These are phyloP conservation scores for Tupiocoris notatus DNA, from an alignment of 2,888 invertebrate genomes.

Conservation along the genomic window DNA sequence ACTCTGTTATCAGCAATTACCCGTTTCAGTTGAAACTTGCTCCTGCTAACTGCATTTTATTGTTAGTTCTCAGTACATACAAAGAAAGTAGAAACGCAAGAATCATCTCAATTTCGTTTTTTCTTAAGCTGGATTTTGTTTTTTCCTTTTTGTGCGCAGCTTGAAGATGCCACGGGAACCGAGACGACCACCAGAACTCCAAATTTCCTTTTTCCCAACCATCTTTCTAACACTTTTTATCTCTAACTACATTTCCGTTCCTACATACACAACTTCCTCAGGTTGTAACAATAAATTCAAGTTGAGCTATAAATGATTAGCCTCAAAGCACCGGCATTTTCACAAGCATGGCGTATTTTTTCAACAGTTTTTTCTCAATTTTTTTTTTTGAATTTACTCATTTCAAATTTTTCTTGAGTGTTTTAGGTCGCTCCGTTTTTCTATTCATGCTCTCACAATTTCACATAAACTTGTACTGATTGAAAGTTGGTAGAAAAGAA, in stretches of 20 bases:
- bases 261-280: slow-evolving; percentile 6
- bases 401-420: too few relatives aligned
- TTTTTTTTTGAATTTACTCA: not conserved
- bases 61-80: too few relatives aligned
- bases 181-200: slow-evolving; percentile 28
- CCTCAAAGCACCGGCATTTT: slow-evolving; percentile 15
- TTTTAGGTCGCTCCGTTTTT: too few relatives aligned
- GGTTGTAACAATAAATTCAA: not conserved
- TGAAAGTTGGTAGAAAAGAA: too few relatives aligned
- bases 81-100: too few relatives aligned
- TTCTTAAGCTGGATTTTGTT: slow-evolving; percentile 31
- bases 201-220: slow-evolving; percentile 1
- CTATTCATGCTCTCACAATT: too few relatives aligned
- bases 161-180: slow-evolving; percentile 37
- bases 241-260: slow-evolving; percentile 25
- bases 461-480: too few relatives aligned
- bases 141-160: slow-evolving; percentile 43
- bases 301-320: slow-evolving; percentile 11
- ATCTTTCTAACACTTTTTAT: slow-evolving; percentile 28
- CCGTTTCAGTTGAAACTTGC: too few relatives aligned
- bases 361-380: not conserved
- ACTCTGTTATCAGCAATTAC: too few relatives aligned
- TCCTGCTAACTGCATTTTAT: too few relatives aligned
- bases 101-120: not conserved
- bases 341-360: slow-evolving; percentile 11